Conservation (phyloP, 2,113 vertebrate genomes). For the Ellobius talpinus region DNA sequence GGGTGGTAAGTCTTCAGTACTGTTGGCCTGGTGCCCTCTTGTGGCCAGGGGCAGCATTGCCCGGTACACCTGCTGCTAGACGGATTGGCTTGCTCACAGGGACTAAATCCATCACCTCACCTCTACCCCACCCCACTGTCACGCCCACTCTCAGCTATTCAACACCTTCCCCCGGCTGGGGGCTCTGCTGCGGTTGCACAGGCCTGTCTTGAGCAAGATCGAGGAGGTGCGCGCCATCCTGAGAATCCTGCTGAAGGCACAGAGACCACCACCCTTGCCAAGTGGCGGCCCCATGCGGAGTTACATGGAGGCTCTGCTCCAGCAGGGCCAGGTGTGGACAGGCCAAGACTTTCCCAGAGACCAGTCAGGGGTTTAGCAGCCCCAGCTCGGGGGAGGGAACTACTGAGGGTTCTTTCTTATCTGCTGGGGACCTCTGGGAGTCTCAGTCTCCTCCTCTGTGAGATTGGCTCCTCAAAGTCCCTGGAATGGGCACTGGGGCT, state of each 20-base stretch:
- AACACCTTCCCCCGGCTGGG: slow-evolving; percentile 88
- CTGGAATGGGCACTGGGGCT: background rate
- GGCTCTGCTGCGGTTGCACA: slow-evolving; percentile 86
- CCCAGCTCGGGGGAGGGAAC: background rate
- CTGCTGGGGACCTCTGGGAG: background rate
- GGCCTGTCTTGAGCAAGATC: slow-evolving; percentile 86
- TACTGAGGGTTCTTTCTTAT: background rate
- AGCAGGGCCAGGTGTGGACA: slow-evolving; percentile 83
- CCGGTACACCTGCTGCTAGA: too few species aligned
- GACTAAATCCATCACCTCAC: background rate
- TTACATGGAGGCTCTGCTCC: slow-evolving; percentile 86
- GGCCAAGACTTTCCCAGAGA: background rate
- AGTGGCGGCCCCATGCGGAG: slow-evolving; percentile 63
- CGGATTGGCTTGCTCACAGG: accelerated
- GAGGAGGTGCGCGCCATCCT: slow-evolving; percentile 84
- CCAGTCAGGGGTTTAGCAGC: background rate
- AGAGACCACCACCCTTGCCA: slow-evolving; percentile 45
- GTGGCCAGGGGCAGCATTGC: background rate
- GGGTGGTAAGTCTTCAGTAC: background rate
- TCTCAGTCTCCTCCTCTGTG: background rate
- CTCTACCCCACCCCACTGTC: background rate
- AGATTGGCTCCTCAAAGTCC: background rate
- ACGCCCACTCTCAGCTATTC: slow-evolving; percentile 82
- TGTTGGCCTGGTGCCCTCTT: background rate
- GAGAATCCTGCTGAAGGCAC: slow-evolving; percentile 78